Base-by-base conservation (phyloP, 2,113 vertebrate genomes). In the Erythrolamprus reginae region DNA sequence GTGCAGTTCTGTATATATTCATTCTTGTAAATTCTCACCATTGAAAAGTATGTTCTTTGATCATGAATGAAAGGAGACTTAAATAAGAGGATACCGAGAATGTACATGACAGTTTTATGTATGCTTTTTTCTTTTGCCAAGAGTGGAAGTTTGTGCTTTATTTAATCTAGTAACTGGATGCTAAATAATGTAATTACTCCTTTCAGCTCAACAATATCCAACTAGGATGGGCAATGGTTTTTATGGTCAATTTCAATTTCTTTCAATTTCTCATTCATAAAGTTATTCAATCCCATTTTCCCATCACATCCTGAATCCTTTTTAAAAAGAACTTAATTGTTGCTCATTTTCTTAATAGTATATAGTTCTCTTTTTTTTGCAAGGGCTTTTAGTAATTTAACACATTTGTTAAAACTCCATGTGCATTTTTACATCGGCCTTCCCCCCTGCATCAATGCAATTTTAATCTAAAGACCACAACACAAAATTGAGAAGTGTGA, bases 21-120 rank as follows among this genome's bases (percentile, higher is more conserved):
- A 38, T 77, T 42, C 33, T 21, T 77, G 70, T 33, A 77, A 19
- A 77, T 77, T 38, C 33, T 77, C 33, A 77, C 70, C 19, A 33
- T 77, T 77, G 70, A 21, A 21, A 42, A 42, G 86, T 93, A 85
- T 51, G 82, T 13, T 90, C 89, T 84, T 92, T 94, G 42, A 17
- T 86, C 33, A 53, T 53, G 42, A 70, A 42, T 42, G 4, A 42
- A 65, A 19, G 38, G 21, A 50, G 19, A 90, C 28, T 33, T 15
- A 24, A 90, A 50, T 45, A 17, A 52, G 47, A 28, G 47, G n/a
- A 17, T 53, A 10, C 0, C 4, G 48, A 86, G 7, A 86, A 53
- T 53, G 9, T 53, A 51, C 45, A 17, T 50, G 24, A 48, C 48
- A 28, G 48, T 84, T 26, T 84, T 84, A 28, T 47, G 28, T 48